phyloP scores from a whole-genome alignment of 2,113 vertebrate species.

The Clinocottus analis region DNA sequence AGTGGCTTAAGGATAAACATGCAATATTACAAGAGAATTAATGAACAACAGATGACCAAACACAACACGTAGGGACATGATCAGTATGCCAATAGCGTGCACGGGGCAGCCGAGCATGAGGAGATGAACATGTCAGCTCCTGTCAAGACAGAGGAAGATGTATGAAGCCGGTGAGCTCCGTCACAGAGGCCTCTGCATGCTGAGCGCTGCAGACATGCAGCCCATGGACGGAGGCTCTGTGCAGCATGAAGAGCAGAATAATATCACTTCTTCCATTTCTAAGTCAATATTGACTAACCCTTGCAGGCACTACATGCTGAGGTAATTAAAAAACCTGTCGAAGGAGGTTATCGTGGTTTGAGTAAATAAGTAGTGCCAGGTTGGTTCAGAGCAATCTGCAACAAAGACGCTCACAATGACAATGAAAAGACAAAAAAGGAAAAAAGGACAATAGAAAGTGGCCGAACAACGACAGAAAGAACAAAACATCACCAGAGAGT shows the following conservation, averaged over 20 bases:
- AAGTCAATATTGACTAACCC: constrained; percentile 1
- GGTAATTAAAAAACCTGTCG: not conserved
- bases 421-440: too few relatives aligned
- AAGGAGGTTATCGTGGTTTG: not conserved
- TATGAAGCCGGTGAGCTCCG: not conserved
- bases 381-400: too few relatives aligned
- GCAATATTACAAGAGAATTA: not conserved
- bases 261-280: not conserved
- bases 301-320: not conserved
- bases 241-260: not conserved
- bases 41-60: not conserved
- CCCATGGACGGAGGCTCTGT: not conserved
- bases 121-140: not conserved
- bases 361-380: not conserved
- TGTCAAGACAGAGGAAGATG: constrained; percentile 6
- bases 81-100: constrained; percentile 8
- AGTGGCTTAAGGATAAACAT: not conserved
- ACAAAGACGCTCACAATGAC: too few relatives aligned
- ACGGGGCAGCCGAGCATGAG: not conserved
- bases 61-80: not conserved
- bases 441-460: too few relatives aligned
- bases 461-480: too few relatives aligned
- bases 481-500: too few relatives aligned
- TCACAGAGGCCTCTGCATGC: constrained; percentile 18
- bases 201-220: not conserved